Conservation (phyloP, 2,888 invertebrate species). For the Sacculina carcini region DNA sequence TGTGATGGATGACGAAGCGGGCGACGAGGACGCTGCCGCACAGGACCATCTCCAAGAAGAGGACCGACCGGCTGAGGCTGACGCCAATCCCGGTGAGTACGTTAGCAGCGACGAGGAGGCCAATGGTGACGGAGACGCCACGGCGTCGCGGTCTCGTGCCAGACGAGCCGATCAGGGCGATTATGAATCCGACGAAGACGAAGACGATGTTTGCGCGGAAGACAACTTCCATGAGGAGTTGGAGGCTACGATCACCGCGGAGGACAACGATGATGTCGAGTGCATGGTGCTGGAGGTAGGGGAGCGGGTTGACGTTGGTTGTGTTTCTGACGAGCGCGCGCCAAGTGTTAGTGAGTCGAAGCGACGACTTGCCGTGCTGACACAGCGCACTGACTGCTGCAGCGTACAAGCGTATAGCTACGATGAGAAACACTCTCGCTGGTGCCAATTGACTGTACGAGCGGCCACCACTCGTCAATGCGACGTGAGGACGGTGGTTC, state of each 20-base stretch:
- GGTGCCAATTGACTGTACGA: neutral
- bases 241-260: conserved; percentile 17
- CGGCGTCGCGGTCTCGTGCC: conserved; percentile 11
- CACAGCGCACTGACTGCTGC: neutral
- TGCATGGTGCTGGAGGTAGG: conserved; percentile 14
- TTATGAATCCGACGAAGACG: conserved; percentile 40
- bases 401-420: conserved; percentile 7
- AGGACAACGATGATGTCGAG: conserved; percentile 24
- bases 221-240: conserved; percentile 22
- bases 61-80: neutral
- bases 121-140: conserved; percentile 7
- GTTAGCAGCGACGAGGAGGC: neutral
- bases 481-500: conserved; percentile 46
- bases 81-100: neutral
- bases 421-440: conserved; percentile 7
- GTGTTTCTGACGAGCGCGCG: conserved; percentile 7
- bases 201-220: conserved; percentile 27
- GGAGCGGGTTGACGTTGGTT: conserved; percentile 7
- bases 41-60: neutral
- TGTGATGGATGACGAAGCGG: neutral
- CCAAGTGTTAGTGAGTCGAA: conserved; percentile 8
- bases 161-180: conserved; percentile 18
- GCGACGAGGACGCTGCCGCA: conserved; percentile 9
- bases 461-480: conserved; percentile 23
- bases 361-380: conserved; percentile 7